A percentile compares a stretch with the other conserved stretches of the same genome.
These are phyloP conservation scores for Streblospio benedicti DNA, from an alignment of 1,140 invertebrate genomes.

Conservation along the genomic window DNA sequence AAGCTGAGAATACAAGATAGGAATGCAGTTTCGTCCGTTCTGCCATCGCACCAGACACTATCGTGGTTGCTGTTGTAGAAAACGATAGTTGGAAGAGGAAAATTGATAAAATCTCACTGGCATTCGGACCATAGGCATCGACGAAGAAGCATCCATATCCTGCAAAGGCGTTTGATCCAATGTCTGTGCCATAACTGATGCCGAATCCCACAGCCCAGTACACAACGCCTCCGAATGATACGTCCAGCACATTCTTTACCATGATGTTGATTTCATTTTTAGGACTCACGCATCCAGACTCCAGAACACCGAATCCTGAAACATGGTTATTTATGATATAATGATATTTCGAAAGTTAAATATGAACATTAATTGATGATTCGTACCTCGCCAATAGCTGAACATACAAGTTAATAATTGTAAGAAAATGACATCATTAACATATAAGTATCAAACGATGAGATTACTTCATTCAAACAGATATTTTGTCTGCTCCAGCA, in stretches of 20 bases:
- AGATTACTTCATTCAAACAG: background rate
- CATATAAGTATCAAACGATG: background rate
- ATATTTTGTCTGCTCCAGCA: too few species aligned
- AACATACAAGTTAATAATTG: background rate
- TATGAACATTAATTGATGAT: background rate
- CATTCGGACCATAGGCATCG: background rate
- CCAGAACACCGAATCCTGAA: constrained; percentile 10
- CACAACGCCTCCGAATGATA: constrained; percentile 5
- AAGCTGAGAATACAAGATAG: constrained; percentile 64
- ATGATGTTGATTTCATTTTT: constrained; percentile 13
- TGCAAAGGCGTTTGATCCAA: background rate
- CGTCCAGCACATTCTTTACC: constrained; percentile 10
- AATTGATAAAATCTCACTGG: background rate
- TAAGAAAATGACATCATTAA: background rate
- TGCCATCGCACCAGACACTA: constrained; percentile 9
- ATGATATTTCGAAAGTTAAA: background rate
- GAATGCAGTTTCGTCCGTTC: constrained; percentile 6
- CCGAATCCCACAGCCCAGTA: constrained; percentile 9
- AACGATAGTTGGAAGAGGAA: constrained; percentile 10
- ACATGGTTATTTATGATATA: background rate
- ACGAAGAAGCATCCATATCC: background rate
- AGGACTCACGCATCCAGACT: background rate
- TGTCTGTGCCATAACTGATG: background rate
- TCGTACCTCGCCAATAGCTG: background rate
- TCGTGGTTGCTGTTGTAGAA: constrained; percentile 1